Conservation (phyloP, 2,888 invertebrate species). For the Sialis fuliginosa region DNA sequence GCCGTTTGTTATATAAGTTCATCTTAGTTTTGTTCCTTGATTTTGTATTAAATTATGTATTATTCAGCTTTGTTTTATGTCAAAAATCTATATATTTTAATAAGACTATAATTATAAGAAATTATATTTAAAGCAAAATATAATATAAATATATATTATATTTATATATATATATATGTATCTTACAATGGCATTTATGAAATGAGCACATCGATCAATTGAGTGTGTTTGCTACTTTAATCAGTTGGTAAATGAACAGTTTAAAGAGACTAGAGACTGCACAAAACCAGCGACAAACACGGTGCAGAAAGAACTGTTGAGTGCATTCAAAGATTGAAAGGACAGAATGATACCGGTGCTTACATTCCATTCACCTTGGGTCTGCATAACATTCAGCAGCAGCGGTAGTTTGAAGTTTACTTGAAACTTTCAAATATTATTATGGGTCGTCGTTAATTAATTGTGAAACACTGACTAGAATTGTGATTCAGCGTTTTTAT, state of each 20-base stretch:
- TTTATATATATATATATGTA: neutral
- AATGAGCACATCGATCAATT: too few species aligned
- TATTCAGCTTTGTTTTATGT: too few species aligned
- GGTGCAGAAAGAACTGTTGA: neutral
- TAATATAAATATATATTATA: neutral
- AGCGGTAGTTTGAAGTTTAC: constrained; percentile 1
- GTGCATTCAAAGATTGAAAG: neutral
- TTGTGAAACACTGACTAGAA: constrained; percentile 5
- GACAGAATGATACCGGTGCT: neutral
- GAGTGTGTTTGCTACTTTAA: too few species aligned
- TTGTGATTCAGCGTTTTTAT: neutral
- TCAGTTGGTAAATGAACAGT: too few species aligned
- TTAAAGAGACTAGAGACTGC: too few species aligned
- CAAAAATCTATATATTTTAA: too few species aligned
- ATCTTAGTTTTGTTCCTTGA: neutral
- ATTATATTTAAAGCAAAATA: neutral
- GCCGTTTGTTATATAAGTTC: neutral
- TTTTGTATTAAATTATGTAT: neutral
- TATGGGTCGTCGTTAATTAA: neutral
- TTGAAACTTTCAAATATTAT: constrained; percentile 5
- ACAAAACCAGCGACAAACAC: neutral
- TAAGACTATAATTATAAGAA: too few species aligned
- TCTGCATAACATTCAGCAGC: neutral
- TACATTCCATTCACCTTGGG: neutral
- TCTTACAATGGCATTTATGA: neutral